Base-by-base conservation (phyloP, 2,113 vertebrate species). In the Turnix velox region DNA sequence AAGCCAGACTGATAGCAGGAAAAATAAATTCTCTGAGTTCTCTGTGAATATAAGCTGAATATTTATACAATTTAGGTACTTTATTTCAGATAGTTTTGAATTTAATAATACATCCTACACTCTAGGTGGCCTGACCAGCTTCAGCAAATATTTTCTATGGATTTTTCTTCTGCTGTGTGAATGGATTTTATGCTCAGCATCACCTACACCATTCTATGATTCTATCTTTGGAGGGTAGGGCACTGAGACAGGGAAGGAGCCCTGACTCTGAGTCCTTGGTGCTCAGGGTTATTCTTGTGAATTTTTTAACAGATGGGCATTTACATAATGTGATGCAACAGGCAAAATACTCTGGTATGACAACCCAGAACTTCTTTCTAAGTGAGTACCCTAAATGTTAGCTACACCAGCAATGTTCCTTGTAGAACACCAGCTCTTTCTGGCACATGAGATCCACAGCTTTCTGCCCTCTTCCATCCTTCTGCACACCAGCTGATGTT, bases 281-380 rank as follows among this genome's bases (percentile, higher is more conserved):
- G 81, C 59, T 52, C n/a, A 55, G n/a, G 61, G 78, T 51, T 76
- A 76, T 85, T 94, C 92, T 40, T 89, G 66, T 71, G 61, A 4
- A 45, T 57, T 72, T 94, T 90, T 85, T 8, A 85, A 65, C 83
- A 90, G 85, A 95, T 88, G 71, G 74, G 20, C n/a, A 67, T 89
- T 96, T 94, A 89, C 5, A 4, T 92, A 91, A 91, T 49, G 72
- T 37, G 80, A 79, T n/a, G 12, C 68, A 76, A 79, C 17, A 68
- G 40, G 46, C 27, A 94, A 83, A 87, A 88, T 65, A 80, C 31
- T 65, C 58, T 76, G 33, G 22, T 74, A 85, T 19, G 87, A 78
- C 40, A 61, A 66, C 25, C 10, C 22, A 83, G 82, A 45, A 82
- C 54, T 63, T 82, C 31, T 51, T 89, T 87, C 43, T 72, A 33